Evolutionary conservation across 1,140 invertebrate species (phyloP).

Genomic region (Dysdera silvatica): DNA sequence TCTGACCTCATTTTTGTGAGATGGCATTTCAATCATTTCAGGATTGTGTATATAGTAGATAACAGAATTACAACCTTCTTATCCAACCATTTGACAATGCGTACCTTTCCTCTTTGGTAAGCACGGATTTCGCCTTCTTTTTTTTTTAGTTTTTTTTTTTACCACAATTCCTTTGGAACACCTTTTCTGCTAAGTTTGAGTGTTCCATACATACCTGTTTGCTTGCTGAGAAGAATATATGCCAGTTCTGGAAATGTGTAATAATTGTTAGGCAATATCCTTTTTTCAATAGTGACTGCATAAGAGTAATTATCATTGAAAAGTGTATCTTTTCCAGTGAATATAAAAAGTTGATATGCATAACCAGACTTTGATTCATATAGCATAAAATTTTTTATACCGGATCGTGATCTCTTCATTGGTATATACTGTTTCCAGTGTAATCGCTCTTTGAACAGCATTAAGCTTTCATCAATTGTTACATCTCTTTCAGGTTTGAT

Average conservation of each 20-base stretch:
- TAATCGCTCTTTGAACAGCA: constrained; percentile 2
- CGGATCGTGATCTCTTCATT: no score
- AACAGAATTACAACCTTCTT: neutral
- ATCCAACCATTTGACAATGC: neutral
- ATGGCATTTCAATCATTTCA: neutral
- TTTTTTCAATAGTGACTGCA: neutral
- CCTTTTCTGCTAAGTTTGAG: neutral
- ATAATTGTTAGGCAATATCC: neutral
- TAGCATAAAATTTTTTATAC: no score
- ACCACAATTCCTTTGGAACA: neutral
- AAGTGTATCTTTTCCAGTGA: neutral
- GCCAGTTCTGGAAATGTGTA: neutral
- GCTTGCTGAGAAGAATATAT: neutral
- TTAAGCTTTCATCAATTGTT: constrained; percentile 11
- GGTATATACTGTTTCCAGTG: neutral
- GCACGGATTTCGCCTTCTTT: neutral
- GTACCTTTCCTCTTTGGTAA: neutral
- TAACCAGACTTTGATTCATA: no score
- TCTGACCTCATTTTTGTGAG: neutral
- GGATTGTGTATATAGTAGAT: neutral
- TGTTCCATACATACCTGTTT: neutral
- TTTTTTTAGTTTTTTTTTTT: neutral
- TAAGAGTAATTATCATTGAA: neutral
- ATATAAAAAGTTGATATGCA: neutral
- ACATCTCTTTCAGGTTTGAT: constrained; percentile 4